These are phyloP conservation scores for Prionailurus viverrinus DNA, from an alignment of 2,113 vertebrate genomes.

Conservation along the genomic window DNA sequence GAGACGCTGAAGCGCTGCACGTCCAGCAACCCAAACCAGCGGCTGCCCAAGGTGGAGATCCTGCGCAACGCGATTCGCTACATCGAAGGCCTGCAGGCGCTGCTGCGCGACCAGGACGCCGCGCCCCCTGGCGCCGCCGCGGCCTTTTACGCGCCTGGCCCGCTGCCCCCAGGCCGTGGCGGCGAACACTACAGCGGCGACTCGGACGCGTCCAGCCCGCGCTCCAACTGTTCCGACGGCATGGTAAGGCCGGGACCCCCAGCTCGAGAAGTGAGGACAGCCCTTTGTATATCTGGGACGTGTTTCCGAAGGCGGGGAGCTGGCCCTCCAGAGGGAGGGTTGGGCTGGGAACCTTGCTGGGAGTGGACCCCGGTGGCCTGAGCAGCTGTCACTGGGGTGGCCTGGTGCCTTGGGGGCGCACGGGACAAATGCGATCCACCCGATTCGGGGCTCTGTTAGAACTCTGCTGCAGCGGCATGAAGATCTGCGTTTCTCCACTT, in stretches of 20 bases:
- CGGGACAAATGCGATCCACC: not conserved
- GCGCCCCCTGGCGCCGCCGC: constrained; percentile 89
- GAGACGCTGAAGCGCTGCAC: constrained; percentile 98
- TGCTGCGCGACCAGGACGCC: constrained; percentile 95
- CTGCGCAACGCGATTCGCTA: constrained; percentile 99
- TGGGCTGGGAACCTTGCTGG: not conserved
- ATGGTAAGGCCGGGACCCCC: constrained; percentile 91
- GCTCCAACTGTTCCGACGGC: constrained; percentile 98
- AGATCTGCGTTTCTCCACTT: not conserved
- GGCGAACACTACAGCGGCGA: constrained; percentile 96
- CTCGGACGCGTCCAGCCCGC: constrained; percentile 96
- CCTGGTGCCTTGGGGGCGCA: not conserved
- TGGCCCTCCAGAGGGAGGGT: not conserved
- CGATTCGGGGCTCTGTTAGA: not conserved
- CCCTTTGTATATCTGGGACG: too few species aligned
- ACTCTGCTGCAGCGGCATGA: not conserved
- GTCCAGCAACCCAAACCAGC: constrained; percentile 96
- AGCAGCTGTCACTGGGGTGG: not conserved
- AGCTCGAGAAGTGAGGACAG: not conserved
- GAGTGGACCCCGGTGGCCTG: not conserved
- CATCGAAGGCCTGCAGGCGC: constrained; percentile 97
- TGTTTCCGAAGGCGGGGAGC: not conserved
- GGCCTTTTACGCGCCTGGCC: constrained; percentile 75
- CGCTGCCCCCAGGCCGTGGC: constrained; percentile 65
- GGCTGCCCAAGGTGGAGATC: constrained; percentile 99